phyloP scores from a whole-genome alignment of 2,797 vertebrate species.

The Macroramphosus scolopax region DNA sequence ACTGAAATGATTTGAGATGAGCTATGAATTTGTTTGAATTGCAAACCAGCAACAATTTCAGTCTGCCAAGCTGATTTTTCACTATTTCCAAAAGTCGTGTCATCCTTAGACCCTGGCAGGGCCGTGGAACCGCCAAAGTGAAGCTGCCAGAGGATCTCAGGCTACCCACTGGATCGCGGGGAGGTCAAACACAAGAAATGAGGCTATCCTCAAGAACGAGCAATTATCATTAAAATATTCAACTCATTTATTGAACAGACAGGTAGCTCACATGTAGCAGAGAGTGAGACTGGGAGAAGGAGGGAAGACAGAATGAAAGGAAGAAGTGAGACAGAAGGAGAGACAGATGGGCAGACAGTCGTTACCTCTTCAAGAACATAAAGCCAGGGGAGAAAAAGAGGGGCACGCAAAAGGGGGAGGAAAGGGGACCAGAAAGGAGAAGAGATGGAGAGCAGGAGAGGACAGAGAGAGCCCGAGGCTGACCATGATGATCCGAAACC shows the following conservation, averaged over 20 bases:
- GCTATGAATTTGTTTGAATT: conserved; percentile 1
- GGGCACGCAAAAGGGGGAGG: conserved; percentile 36
- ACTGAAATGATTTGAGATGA: conserved; percentile 2
- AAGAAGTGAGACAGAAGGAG: conserved; percentile 19
- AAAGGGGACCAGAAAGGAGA: conserved; percentile 35
- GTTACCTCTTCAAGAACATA: conserved; percentile 62
- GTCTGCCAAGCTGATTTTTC: conserved; percentile 19
- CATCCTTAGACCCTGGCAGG: conserved; percentile 9
- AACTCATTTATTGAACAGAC: conserved; percentile 22
- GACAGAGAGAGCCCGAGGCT: conserved; percentile 64
- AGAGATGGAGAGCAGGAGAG: conserved; percentile 53
- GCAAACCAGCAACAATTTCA: conserved; percentile 1
- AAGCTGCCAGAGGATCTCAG: conserved; percentile 21
- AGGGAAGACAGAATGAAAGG: conserved; percentile 2
- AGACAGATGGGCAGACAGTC: conserved; percentile 18
- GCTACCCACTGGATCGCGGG: conserved; percentile 10
- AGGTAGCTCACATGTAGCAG: conserved; percentile 11
- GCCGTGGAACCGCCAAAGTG: conserved; percentile 9
- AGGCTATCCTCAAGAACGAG: conserved; percentile 5
- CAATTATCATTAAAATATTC: conserved; percentile 29
- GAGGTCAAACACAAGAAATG: conserved; percentile 20
- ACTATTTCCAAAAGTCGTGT: conserved; percentile 14
- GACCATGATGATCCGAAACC: conserved; percentile 65
- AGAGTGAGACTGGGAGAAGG: conserved; percentile 4
- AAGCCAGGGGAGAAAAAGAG: conserved; percentile 35